These are phyloP conservation scores for Dryocosmus kuriphilus DNA, from an alignment of 2,888 invertebrate genomes.

Conservation along the genomic window DNA sequence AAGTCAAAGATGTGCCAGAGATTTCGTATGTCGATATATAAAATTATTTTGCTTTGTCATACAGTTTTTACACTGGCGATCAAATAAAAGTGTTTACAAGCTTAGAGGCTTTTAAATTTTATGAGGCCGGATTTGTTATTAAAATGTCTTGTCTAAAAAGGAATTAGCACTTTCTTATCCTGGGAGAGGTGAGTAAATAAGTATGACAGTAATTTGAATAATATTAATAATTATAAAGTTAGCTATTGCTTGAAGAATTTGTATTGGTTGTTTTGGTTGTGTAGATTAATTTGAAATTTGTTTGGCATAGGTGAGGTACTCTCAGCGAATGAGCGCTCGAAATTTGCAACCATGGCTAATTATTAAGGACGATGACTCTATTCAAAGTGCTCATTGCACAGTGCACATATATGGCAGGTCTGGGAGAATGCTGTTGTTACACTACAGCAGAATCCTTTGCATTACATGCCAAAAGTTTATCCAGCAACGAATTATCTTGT, in stretches of 20 bases:
- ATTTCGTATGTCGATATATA: too few species aligned
- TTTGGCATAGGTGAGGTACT: conserved; percentile 26
- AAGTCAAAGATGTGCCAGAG: too few species aligned
- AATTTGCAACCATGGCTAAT: conserved; percentile 19
- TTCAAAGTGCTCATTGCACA: conserved; percentile 11
- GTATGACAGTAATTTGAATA: too few species aligned
- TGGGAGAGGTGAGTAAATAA: background rate
- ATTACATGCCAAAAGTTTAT: background rate
- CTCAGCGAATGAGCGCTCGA: conserved; percentile 3
- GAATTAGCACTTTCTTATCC: background rate
- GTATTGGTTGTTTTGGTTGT: background rate
- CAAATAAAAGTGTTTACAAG: background rate
- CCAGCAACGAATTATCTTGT: background rate
- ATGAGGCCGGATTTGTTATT: background rate
- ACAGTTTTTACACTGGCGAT: background rate
- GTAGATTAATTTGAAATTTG: background rate
- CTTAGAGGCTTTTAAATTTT: background rate
- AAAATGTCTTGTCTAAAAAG: background rate
- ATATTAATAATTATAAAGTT: too few species aligned
- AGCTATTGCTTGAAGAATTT: background rate
- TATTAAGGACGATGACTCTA: background rate
- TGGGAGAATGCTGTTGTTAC: conserved; percentile 30
- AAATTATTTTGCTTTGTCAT: conserved; percentile 13
- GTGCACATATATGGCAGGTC: conserved; percentile 10
- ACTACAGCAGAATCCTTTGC: conserved; percentile 19